Evolutionary conservation across 2,797 vertebrate genomes (phyloP), one percentile per base, ranked within the genome.

Genomic region (Enteromius afrohamiltoni): DNA sequence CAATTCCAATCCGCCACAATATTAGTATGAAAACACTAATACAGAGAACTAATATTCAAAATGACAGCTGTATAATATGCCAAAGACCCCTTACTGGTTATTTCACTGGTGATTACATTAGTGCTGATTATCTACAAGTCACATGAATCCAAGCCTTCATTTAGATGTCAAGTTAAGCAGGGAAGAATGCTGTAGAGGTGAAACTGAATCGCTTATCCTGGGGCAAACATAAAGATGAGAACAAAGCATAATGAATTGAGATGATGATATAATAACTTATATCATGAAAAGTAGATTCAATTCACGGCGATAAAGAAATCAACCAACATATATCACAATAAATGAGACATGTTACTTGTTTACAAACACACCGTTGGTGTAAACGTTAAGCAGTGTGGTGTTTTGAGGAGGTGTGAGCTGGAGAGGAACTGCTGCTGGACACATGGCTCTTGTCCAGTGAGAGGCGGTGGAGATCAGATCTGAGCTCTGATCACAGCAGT

Each of bases 391-490:
- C 64, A 80, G 42, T 14, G 77, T 78, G 47, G 71, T 60, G 89
- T 92, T 71, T 77, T 80, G 34, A 67, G 74, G 79, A 83, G 82
- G 84, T 83, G 85, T 79, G 69, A 84, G 86, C 55, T 71, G 4
- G 23, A 40, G 21, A 67, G 14, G 49, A 51, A 47, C 34, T 45
- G 37, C 73, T 85, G 81, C 53, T 79, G 60, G 60, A 64, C 60
- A 64, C 26, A 90, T 95, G 93, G 93, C 94, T 91, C 74, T 82
- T 77, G 51, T 95, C 94, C 91, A 95, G 93, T 85, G 90, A 81
- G 91, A 93, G 94, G 95, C 92, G 93, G 93, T 91, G 92, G 95
- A 94, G 94, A 95, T 91, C 88, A 88, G 89, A 91, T 87, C 90
- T 89, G 90, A 80, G 89, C 86, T 93, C 86, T 90, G 90, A 88